Evolutionary conservation across 2,888 invertebrate genomes (phyloP), one percentile per base, ranked within the genome.

Genomic region (Shargacucullia verbasci): DNA sequence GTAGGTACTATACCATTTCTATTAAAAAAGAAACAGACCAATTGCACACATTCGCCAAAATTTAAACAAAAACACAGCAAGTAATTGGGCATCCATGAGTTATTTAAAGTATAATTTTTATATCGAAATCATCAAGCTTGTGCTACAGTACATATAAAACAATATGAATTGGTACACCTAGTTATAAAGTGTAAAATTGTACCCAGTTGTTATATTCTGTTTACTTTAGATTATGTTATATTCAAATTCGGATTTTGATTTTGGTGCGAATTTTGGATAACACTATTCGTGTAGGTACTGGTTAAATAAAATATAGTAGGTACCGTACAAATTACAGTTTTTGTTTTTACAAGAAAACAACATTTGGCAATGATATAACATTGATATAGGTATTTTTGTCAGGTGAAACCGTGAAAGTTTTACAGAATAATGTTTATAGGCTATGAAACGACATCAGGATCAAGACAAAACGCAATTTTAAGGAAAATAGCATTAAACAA

Each of bases 141-240:
- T 75, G 71, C 77, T 68, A 66, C 41, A 52, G 38, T 61, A 62
- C 59, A 65, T 20, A 20, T 57, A 65, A 54, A 57, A 46, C 15
- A 59, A 60, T 62, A 31, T 33, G 9, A 20, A 39, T 52, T 37
- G 55, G 55, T 62, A 69, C 57, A 54, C 12, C 56, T 59, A 64
- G 40, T 60, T 67, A 68, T 43, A 78, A 73, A 73, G 63, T 73
- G 48, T 74, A 80, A 79, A 82, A 82, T 82, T 80, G 79, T 80
- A 80, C 80, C 77, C 79, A 79, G 73, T 73, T 70, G 60, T 59
- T 70, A 20, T 60, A 50, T 49, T 61, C 61, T 70, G 59, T 60
- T 75, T n/a, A 71, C 73, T 73, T 72, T 68, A 73, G 66, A 80
- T 77, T 76, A 79, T 70, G 73, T 75, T 65, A 70, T 62, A 63